A percentile compares a stretch with the other conserved stretches of the same genome.
phyloP scores from a whole-genome alignment of 1,140 invertebrate genomes.

The Heliconius himera region DNA sequence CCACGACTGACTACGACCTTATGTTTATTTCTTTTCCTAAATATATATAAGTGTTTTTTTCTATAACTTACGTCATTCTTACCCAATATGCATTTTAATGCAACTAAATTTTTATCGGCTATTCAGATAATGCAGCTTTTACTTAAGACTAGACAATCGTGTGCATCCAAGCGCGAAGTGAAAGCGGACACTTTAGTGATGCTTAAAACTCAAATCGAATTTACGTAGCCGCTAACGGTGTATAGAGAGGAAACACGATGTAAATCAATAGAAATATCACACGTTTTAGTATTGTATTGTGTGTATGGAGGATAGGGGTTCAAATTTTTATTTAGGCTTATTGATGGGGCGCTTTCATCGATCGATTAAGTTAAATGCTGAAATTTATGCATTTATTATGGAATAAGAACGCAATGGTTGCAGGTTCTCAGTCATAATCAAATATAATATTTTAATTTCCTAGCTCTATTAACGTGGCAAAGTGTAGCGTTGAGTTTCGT shows the following conservation, averaged over 20 bases:
- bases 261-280: not conserved
- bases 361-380: not conserved
- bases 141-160: conserved; percentile 50
- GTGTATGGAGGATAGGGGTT: no score
- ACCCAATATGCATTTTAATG: conserved; percentile 8
- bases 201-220: conserved; percentile 49
- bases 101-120: conserved; percentile 39
- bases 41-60: no score
- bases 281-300: no score
- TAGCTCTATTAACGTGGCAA: no score
- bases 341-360: not conserved
- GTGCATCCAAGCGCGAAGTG: conserved; percentile 66
- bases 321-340: no score
- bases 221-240: conserved; percentile 32
- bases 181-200: conserved; percentile 61
- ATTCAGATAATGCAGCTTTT: conserved; percentile 46
- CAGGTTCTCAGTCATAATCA: no score
- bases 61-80: not conserved
- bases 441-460: no score
- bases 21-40: no score
- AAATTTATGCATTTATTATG: not conserved
- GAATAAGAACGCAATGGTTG: no score
- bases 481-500: no score
- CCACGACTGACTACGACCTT: no score
- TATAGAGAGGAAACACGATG: not conserved